phyloP scores from a whole-genome alignment of 2,797 vertebrate genomes.

The Halcyon chelicuti region DNA sequence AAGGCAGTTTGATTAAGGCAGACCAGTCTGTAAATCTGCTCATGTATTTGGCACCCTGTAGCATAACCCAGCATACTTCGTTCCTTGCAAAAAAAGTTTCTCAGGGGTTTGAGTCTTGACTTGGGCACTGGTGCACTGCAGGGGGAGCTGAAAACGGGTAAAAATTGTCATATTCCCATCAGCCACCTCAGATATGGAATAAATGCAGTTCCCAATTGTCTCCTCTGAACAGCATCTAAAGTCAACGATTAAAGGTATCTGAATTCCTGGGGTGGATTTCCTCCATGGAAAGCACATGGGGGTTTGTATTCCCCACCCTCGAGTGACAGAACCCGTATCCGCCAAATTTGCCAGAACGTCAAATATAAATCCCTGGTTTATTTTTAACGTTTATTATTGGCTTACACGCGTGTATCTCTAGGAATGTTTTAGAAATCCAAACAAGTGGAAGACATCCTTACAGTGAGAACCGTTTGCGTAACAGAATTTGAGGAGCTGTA shows the following conservation, averaged over 20 bases:
- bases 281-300: not conserved
- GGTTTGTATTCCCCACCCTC: not conserved
- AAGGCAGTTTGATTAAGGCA: not conserved
- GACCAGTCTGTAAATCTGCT: not conserved
- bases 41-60: not conserved
- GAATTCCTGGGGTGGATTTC: not conserved
- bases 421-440: not conserved
- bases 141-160: not conserved
- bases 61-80: not conserved
- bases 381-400: not conserved
- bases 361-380: not conserved
- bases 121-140: accelerated
- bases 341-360: not conserved
- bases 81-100: not conserved
- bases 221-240: not conserved
- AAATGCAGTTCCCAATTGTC: accelerated
- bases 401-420: not conserved
- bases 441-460: not conserved
- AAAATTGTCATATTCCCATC: not conserved
- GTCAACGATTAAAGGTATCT: not conserved
- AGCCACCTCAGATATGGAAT: not conserved
- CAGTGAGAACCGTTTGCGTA: not conserved
- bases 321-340: not conserved
- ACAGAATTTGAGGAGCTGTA: not conserved
- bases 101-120: not conserved